Evolutionary conservation across 2,888 invertebrate genomes (phyloP).

Genomic region (Drosophila emarginata): DNA sequence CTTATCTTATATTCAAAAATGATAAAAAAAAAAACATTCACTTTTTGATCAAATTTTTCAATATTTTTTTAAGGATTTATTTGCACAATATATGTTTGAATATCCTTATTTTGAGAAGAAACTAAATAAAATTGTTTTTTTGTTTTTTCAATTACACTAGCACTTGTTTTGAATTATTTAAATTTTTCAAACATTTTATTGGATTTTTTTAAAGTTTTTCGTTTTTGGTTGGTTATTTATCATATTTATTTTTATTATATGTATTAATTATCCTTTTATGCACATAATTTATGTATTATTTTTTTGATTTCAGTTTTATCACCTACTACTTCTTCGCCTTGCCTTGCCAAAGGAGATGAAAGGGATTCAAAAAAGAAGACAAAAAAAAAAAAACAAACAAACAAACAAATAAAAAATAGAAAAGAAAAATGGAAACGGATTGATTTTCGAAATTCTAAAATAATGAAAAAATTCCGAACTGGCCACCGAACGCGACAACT

Average conservation of each 20-base stretch:
- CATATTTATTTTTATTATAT: background rate
- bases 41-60: no score
- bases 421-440: background rate
- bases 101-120: no score
- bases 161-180: no score
- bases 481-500: constrained; percentile 82
- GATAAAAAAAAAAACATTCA: no score
- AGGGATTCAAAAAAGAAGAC: background rate
- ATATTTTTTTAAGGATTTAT: no score
- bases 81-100: no score
- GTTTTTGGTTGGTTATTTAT: background rate
- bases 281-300: background rate
- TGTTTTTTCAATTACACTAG: no score
- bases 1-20: no score
- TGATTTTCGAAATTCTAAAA: background rate
- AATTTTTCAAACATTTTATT: no score
- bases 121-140: no score
- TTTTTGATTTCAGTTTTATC: background rate
- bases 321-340: background rate
- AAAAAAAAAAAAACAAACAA: background rate
- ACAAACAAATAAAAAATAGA: background rate
- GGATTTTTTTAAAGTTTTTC: background rate
- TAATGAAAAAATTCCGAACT: constrained; percentile 61
- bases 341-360: background rate
- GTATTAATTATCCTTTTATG: background rate